Evolutionary conservation across 2,888 invertebrate species (phyloP), one percentile per base, ranked within the genome.

Genomic region (Sarcophaga rosellei): DNA sequence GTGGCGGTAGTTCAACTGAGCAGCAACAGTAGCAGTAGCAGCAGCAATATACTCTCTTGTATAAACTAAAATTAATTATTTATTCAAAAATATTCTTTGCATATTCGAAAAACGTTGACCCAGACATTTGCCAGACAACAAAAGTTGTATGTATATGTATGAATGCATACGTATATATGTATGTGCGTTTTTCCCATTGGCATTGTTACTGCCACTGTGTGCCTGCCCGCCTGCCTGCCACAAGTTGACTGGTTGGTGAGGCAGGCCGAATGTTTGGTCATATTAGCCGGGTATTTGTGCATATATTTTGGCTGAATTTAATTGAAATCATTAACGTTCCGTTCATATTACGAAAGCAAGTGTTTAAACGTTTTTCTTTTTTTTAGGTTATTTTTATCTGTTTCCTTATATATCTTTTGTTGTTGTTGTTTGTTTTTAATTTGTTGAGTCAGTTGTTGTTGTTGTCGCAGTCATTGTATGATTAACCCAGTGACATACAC

Each of bases 41-140:
- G 15, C 47, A 82, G 59, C 72, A 82, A 77, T 82, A 82, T 82
- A 77, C 77, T 77, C 66, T 77, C 61, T 77, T n/a, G n/a, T 77
- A 61, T 35, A n/a, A 15, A 66, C 65, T 65, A 53, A 45, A 66
- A 66, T 66, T 66, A 66, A 66, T 66, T 66, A 66, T 53, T 35
- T 44, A 66, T 66, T 66, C 75, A 69, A 69, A 61, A 45, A 80
- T 84, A 84, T 84, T 84, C 74, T 79, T 76, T 45, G 6, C 70
- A 70, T 63, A 79, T 66, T 80, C 79, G 45, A 75, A 75, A 68
- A 69, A 45, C 59, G 86, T 83, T 86, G 86, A 86, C 86, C 86
- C 83, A 86, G 86, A 86, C 86, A 84, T 70, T 84, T 65, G 74
- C 86, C 86, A 86, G 86, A 86, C 86, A 86, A 83, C 72, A 69